These are phyloP conservation scores for Acrocephalus kingi DNA, from an alignment of 2,113 vertebrate species.

Conservation along the genomic window DNA sequence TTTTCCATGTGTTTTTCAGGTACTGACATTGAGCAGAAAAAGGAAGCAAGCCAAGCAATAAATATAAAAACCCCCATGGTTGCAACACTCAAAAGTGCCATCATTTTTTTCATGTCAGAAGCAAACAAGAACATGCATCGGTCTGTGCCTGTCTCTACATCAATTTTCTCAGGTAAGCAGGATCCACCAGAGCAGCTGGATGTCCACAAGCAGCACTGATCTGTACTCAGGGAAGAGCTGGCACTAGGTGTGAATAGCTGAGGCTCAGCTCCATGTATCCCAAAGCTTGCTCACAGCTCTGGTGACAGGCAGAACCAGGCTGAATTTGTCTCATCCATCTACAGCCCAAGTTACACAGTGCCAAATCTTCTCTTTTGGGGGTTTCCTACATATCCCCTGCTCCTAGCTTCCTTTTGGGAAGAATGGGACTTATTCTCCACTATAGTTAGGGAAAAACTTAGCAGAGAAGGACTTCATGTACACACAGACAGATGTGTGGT, in stretches of 20 bases:
- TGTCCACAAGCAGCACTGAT: neutral
- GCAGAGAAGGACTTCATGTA: neutral
- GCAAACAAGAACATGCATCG: neutral
- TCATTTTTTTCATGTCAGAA: neutral
- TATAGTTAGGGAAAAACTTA: neutral
- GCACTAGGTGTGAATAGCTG: neutral
- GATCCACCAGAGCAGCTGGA: neutral
- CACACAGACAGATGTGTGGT: neutral
- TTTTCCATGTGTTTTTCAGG: neutral
- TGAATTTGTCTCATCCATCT: neutral
- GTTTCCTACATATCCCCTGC: neutral
- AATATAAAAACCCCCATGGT: rapidly evolving
- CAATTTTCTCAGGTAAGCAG: neutral
- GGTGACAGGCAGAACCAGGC: neutral
- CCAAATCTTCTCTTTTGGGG: neutral
- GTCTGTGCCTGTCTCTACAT: neutral
- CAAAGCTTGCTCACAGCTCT: neutral
- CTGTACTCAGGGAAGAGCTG: neutral
- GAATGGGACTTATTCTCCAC: neutral
- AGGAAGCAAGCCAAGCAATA: neutral
- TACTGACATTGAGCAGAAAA: neutral
- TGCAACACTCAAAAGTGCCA: neutral
- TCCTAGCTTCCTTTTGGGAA: neutral
- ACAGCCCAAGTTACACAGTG: neutral
- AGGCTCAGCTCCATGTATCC: neutral